Base-by-base conservation (phyloP, 2,113 vertebrate genomes). In the Chitala chitala region DNA sequence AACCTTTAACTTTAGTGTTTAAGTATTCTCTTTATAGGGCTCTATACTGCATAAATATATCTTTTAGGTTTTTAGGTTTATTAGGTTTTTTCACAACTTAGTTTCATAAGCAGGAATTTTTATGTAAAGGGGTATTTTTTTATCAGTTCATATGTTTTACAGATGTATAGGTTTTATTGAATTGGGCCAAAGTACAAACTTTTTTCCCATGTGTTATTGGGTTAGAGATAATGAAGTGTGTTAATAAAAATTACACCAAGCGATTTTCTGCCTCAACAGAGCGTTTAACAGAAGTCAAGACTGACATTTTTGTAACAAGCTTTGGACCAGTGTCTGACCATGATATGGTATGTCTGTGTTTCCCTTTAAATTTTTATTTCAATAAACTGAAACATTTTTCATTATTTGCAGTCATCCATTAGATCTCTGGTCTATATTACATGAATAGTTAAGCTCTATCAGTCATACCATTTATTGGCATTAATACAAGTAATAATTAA, bases 231-330 rank as follows among this genome's bases (percentile, higher is more conserved):
- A 36, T 53, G 68, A 69, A 29, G 68, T 20, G 20, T 51, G 15
- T 31, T 36, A 26, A 33, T 22, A 24, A 36, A 15, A 42, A 68
- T 68, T 68, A 68, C 40, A 53, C 68, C 22, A 5, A 10, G 17
- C 17, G 20, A 69, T 50, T 73, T 73, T 7, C 29, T 71, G 69
- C 69, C 51, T 64, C 69, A 73, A 69, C 61, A 80, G 78, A 77
- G 42, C 78, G 76, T 75, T 69, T 80, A 36, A 80, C 76, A 38
- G 78, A 78, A 78, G 78, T 80, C 72, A 80, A 78, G 75, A 80
- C 78, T 20, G 73, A 80, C 26, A 80, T 80, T 51, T 80, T 75
- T 65, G 78, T 80, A 26, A 80, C 78, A 20, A 80, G 78, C 68
- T 80, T 80, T 29, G 78, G 78, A 53, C 78, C 78, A 7, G 78